Percentiles rank a stretch among this genome's conserved stretches.
These are phyloP conservation scores for Cyphomyrus plagiostoma DNA, from an alignment of 2,113 vertebrate genomes.

Conservation along the genomic window DNA sequence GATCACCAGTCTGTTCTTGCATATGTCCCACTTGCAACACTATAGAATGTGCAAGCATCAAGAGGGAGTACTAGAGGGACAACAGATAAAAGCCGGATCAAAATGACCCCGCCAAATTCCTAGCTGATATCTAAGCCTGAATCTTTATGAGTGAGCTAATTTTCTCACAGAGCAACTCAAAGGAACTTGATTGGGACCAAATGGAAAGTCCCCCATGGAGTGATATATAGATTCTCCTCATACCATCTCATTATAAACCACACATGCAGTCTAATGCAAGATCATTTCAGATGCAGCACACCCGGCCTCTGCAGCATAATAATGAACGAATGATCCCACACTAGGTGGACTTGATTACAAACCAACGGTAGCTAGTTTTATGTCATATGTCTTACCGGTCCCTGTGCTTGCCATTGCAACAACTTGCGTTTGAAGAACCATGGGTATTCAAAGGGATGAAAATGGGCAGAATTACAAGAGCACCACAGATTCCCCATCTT, in stretches of 20 bases:
- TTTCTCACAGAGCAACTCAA: neutral
- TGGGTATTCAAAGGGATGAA: neutral
- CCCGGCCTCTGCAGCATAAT: neutral
- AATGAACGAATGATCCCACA: neutral
- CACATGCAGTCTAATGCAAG: neutral
- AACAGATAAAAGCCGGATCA: neutral
- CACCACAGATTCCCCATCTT: neutral
- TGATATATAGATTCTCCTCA: neutral
- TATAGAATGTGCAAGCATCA: neutral
- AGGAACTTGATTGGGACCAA: neutral
- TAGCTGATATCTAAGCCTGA: neutral
- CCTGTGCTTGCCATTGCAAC: neutral
- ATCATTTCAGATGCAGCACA: neutral
- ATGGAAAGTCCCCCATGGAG: neutral
- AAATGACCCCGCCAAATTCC: neutral
- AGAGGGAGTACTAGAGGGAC: neutral
- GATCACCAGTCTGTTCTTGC: neutral
- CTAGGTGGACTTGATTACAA: neutral
- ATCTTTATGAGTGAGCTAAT: neutral
- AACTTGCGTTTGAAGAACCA: neutral
- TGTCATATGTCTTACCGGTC: neutral
- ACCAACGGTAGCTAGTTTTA: neutral
- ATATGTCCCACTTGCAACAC: neutral
- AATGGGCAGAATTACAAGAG: neutral
- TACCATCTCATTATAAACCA: neutral